Base-by-base conservation (phyloP, 2,888 invertebrate genomes). In the Tryphoninae sp. region DNA sequence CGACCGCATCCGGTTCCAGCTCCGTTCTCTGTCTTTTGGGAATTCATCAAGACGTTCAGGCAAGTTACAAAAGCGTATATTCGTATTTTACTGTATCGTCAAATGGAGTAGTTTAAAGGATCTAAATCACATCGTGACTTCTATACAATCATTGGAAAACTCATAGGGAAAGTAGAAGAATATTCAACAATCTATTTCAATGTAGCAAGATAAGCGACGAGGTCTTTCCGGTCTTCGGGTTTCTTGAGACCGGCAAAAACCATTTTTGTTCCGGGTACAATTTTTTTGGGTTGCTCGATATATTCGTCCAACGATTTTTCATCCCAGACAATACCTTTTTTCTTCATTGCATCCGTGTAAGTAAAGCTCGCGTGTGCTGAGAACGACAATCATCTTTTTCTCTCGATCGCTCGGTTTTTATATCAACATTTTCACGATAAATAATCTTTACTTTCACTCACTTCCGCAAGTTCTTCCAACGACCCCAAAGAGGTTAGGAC, bases 1-100 rank as follows among this genome's bases (percentile, higher is more conserved):
- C 96, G 1, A 96, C 96, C 2, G 96, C 96, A 2, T 96, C 96
- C 33, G 96, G 95, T 11, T 96, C 96, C 86, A 96, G 96, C 88
- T 96, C 96, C 93, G 95, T 96, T 90, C 92, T 96, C n/a, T 96
- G 95, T 53, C 91, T 96, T 87, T 94, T 97, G 93, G 96, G 96
- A 77, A 93, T 95, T 80, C 95, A 96, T 90, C 95, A 95, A 88
- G 93, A 96, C 77, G 94, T 96, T 85, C 96, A 96, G 92, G 92
- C 91, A 81, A 86, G 85, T 86, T 53, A 9, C 51, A 42, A 65
- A 16, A 64, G 8, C n/a, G 40, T 62, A 51, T 72, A 11, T 49
- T 72, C 49, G 7, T 33, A 33, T 33, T 33, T 9, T 19, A 13
- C n/a, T 62, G 8, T 42, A 45, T 16, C 11, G 42, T 53, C 40